A percentile compares a stretch with the other conserved stretches of the same genome.
Evolutionary conservation across 1,140 invertebrate species (phyloP).

Genomic region (Drosophila rufa): DNA sequence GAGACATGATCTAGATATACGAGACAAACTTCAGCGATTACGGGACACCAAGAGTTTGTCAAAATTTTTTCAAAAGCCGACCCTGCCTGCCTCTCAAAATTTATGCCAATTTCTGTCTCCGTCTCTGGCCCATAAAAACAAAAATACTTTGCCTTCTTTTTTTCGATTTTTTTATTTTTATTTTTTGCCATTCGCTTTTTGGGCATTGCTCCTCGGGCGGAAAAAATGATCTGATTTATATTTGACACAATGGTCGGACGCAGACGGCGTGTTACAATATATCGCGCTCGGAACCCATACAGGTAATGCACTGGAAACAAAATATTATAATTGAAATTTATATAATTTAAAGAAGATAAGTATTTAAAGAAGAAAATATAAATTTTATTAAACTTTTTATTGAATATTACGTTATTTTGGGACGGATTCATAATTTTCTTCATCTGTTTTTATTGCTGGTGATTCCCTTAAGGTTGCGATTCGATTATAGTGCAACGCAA

Average conservation of each 20-base stretch:
- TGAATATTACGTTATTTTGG: no score
- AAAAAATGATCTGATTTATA: conserved; percentile 85
- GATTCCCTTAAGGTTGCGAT: no score
- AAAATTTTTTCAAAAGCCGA: conserved; percentile 69
- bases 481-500: no score
- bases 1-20: conserved; percentile 53
- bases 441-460: no score
- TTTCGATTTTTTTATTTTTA: not conserved
- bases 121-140: conserved; percentile 50
- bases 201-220: conserved; percentile 27
- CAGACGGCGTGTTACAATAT: conserved; percentile 58
- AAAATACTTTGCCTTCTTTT: conserved; percentile 31
- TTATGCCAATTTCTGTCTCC: conserved; percentile 70
- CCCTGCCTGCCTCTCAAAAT: conserved; percentile 60
- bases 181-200: conserved; percentile 23
- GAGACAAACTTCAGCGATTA: conserved; percentile 24
- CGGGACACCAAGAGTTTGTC: conserved; percentile 70
- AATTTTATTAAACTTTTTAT: no score
- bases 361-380: not conserved
- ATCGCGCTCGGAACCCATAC: conserved; percentile 14
- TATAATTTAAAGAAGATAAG: not conserved
- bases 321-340: no score
- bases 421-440: no score
- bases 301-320: conserved; percentile 14
- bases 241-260: conserved; percentile 81